Percentiles rank a stretch among this genome's conserved stretches.
Conservation (phyloP, 2,888 invertebrate genomes). For the Amblyjoppa proteus region DNA sequence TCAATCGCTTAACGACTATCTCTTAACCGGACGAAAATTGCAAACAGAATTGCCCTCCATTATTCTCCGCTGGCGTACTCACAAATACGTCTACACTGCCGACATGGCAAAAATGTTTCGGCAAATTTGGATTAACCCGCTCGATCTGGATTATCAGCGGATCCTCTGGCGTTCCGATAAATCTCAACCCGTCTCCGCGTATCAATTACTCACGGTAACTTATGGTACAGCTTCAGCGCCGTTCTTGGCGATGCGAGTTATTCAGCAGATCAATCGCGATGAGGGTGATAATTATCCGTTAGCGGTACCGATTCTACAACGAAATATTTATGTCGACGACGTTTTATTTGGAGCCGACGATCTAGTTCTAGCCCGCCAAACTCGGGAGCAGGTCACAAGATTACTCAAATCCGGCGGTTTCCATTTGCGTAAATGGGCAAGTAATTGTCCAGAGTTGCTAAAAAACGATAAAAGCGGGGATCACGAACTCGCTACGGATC, state of each 20-base stretch:
- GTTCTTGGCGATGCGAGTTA: conserved; percentile 67
- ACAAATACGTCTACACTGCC: conserved; percentile 45
- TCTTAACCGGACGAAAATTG: conserved; percentile 43
- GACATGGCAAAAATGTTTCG: conserved; percentile 54
- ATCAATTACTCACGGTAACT: conserved; percentile 68
- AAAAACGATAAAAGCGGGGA: background rate
- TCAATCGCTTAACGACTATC: conserved; percentile 52
- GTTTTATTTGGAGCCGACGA: conserved; percentile 42
- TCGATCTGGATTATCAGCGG: conserved; percentile 67
- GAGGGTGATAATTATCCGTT: conserved; percentile 42
- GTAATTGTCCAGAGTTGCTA: background rate
- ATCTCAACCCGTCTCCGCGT: conserved; percentile 22
- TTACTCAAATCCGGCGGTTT: background rate
- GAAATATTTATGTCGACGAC: conserved; percentile 71
- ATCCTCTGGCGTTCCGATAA: conserved; percentile 72
- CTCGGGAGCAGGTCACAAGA: background rate
- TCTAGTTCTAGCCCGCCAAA: background rate
- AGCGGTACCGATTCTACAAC: conserved; percentile 54
- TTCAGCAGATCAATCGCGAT: conserved; percentile 65
- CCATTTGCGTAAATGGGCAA: background rate
- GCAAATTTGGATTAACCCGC: conserved; percentile 41
- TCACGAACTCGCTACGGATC: conserved; percentile 8
- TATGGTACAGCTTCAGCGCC: conserved; percentile 71
- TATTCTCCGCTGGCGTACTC: conserved; percentile 43
- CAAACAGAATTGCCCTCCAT: conserved; percentile 37